Evolutionary conservation across 2,888 invertebrate species (phyloP), one percentile per base, ranked within the genome.

Genomic region (Hypomecis atomaria): DNA sequence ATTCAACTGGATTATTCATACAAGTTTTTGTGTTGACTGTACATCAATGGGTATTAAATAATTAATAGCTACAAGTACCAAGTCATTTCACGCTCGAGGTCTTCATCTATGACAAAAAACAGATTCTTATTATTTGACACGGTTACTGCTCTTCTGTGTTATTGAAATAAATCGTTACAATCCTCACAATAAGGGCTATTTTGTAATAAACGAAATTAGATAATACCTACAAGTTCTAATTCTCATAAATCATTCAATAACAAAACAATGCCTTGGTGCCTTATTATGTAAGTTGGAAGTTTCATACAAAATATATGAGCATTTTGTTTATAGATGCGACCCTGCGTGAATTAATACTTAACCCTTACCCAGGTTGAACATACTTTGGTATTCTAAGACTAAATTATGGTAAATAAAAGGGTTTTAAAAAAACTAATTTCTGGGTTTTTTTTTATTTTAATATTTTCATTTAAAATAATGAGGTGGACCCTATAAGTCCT

Each of bases 281-380:
- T 23, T 3, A 23, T 23, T 23, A 23, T 23, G 49, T 56, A 48
- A 47, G 42, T 62, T 47, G 53, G 68, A 71, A 66, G 58, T 70
- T 67, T 57, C 58, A 50, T 50, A 45, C 60, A 69, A 61, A 49
- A 64, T 65, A 69, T 58, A 68, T 59, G 62, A 23, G 65, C 59
- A 59, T 48, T n/a, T 57, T 50, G 58, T 54, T 47, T 54, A 61
- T 69, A 62, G 56, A 60, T 36, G 55, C 70, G 70, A 73, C 77
- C 78, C 71, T 48, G 55, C 55, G 52, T 70, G 69, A 71, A 77
- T 81, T 77, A 76, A 77, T 75, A 77, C 67, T 66, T 71, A n/a
- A n/a, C n/a, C n/a, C n/a, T n/a, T n/a, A n/a, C n/a, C n/a, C n/a
- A n/a, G n/a, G n/a, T n/a, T n/a, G n/a, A n/a, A n/a, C n/a, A n/a